phyloP scores from a whole-genome alignment of 2,797 vertebrate genomes.

The Onychomys torridus region DNA sequence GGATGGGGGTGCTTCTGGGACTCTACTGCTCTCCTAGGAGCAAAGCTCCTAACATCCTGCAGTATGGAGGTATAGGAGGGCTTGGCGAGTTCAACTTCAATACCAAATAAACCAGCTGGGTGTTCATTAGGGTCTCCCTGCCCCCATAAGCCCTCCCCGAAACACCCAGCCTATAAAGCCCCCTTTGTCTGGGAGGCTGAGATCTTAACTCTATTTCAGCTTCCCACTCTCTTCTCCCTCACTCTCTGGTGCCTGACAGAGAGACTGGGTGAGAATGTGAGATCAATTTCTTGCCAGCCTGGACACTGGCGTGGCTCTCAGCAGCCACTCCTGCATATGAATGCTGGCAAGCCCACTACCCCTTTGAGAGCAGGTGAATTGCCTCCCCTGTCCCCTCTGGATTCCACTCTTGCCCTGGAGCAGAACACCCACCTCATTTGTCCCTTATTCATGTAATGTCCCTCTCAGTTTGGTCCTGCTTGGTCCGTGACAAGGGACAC shows the following conservation, averaged over 20 bases:
- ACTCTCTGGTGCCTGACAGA: conserved; percentile 59
- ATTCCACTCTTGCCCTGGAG: not conserved
- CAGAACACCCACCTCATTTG: not conserved
- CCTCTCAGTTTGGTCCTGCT: not conserved
- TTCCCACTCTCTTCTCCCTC: conserved; percentile 52
- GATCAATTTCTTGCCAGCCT: not conserved
- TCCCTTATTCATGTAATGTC: not conserved
- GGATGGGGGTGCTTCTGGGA: not conserved
- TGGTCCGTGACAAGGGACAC: not conserved
- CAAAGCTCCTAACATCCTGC: not conserved
- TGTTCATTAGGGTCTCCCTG: conserved; percentile 22
- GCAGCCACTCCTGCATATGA: not conserved
- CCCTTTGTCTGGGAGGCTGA: conserved; percentile 77
- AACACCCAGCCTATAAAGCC: conserved; percentile 76
- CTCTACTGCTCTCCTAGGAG: not conserved
- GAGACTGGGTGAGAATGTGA: not conserved
- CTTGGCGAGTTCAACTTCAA: not conserved
- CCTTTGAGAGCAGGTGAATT: not conserved
- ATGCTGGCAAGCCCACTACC: not conserved
- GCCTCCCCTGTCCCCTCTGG: not conserved
- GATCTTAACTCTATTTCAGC: conserved; percentile 67
- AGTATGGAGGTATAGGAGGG: not conserved
- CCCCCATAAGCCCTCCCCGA: conserved; percentile 18
- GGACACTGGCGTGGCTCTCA: not conserved
- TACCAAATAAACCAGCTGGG: not conserved